Percentiles rank a stretch among this genome's conserved stretches.
Evolutionary conservation across 2,797 vertebrate species (phyloP).

Genomic region (Melanotaenia trifasciata): DNA sequence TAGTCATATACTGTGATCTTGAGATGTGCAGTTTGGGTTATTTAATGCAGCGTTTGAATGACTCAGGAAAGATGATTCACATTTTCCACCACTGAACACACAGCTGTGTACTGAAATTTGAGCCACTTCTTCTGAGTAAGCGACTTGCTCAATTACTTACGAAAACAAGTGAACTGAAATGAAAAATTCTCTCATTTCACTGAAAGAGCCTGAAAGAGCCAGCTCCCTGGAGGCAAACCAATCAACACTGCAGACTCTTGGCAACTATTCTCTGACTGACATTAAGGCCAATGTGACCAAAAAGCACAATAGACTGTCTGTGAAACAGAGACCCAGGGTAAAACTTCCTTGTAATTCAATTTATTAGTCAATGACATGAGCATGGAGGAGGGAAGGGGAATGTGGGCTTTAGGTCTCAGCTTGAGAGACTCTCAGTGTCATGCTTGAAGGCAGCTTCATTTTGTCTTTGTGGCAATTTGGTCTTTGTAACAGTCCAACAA

Average conservation of each 20-base stretch:
- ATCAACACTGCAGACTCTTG: conserved; percentile 47
- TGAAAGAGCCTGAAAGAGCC: conserved; percentile 46
- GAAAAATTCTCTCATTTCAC: conserved; percentile 57
- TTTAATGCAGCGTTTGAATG: conserved; percentile 37
- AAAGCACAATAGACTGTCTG: conserved; percentile 47
- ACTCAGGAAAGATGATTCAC: conserved; percentile 43
- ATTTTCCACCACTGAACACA: conserved; percentile 28
- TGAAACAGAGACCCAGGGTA: conserved; percentile 31
- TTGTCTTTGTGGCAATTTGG: conserved; percentile 16
- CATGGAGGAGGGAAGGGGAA: neutral
- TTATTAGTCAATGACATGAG: conserved; percentile 36
- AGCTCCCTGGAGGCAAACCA: conserved; percentile 48
- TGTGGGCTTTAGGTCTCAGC: neutral
- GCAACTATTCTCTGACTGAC: conserved; percentile 48
- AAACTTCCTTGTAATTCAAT: conserved; percentile 29
- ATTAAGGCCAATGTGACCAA: conserved; percentile 48
- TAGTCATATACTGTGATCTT: conserved; percentile 14
- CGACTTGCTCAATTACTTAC: conserved; percentile 46
- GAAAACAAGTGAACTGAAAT: conserved; percentile 60
- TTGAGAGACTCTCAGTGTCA: conserved; percentile 13
- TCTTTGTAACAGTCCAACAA: conserved; percentile 26
- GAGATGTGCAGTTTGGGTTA: conserved; percentile 33
- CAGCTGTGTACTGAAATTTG: conserved; percentile 45
- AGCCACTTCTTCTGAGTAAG: conserved; percentile 37
- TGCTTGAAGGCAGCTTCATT: conserved; percentile 16